These are phyloP conservation scores for Nephrotoma flavescens DNA, from an alignment of 2,888 invertebrate species.

Conservation along the genomic window DNA sequence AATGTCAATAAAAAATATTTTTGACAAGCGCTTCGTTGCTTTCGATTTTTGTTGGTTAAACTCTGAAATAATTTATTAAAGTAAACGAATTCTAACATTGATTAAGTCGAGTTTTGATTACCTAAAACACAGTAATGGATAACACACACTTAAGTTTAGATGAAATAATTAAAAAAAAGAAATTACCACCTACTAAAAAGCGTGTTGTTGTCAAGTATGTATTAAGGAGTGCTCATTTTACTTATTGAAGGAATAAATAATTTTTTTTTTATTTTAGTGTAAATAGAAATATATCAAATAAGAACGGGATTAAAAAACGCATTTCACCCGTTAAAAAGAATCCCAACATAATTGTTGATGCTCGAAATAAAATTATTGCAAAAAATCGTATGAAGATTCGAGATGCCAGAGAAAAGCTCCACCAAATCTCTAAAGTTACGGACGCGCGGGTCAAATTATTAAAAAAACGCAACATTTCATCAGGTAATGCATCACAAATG, in stretches of 20 bases:
- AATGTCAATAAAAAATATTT: not conserved
- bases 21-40: not conserved
- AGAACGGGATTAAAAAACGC: not conserved
- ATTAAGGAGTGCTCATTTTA: not conserved
- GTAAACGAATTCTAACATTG: not conserved
- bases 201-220: not conserved
- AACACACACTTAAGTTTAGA: constrained; percentile 23
- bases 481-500: not conserved
- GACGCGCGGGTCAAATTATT: constrained; percentile 62
- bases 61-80: not conserved
- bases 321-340: not conserved
- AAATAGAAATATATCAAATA: not conserved
- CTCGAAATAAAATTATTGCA: constrained; percentile 61
- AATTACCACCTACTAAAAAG: constrained; percentile 12
- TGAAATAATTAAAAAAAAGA: constrained; percentile 23
- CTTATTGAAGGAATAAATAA: not conserved
- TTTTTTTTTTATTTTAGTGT: not conserved
- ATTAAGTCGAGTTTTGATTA: not conserved
- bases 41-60: not conserved
- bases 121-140: not conserved
- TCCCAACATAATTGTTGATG: constrained; percentile 35
- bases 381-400: constrained; percentile 60
- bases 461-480: constrained; percentile 39
- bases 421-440: constrained; percentile 55
- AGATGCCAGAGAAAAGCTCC: constrained; percentile 68